Percentiles rank a stretch among this genome's conserved stretches.
Evolutionary conservation across 1,140 invertebrate genomes (phyloP).

Genomic region (Centruroides vittatus): DNA sequence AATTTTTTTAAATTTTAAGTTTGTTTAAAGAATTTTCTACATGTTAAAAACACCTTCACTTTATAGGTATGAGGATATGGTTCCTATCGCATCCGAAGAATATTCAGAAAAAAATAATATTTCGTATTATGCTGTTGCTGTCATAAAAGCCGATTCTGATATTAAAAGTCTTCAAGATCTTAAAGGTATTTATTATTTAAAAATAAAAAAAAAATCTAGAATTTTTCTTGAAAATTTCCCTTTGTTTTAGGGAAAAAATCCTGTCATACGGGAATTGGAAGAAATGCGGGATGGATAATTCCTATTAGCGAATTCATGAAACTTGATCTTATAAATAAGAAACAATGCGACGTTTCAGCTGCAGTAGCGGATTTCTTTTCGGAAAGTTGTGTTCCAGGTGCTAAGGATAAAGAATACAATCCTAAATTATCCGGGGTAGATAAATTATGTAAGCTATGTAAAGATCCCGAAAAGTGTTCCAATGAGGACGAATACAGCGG

Average conservation of each 20-base stretch:
- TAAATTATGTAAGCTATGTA: slow-evolving; percentile 14
- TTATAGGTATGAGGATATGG: too few relatives aligned
- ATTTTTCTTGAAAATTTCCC: too few relatives aligned
- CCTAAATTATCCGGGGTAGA: slow-evolving; percentile 6
- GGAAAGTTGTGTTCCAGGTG: slow-evolving; percentile 17
- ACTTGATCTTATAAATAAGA: slow-evolving; percentile 25
- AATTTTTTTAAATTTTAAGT: too few relatives aligned
- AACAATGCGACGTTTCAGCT: slow-evolving; percentile 38
- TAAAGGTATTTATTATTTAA: too few relatives aligned
- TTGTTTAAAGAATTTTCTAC: too few relatives aligned
- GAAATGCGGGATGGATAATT: slow-evolving; percentile 33
- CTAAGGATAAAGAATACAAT: slow-evolving; percentile 15
- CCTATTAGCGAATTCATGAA: slow-evolving; percentile 34
- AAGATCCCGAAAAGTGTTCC: slow-evolving; percentile 6
- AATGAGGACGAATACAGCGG: slow-evolving; percentile 43
- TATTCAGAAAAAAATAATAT: too few relatives aligned
- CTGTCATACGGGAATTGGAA: slow-evolving; percentile 36
- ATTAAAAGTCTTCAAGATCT: background rate
- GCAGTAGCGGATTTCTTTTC: slow-evolving; percentile 43
- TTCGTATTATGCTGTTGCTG: too few relatives aligned
- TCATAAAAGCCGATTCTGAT: too few relatives aligned
- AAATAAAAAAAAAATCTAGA: too few relatives aligned
- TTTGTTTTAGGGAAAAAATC: slow-evolving; percentile 39
- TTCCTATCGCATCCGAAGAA: too few relatives aligned
- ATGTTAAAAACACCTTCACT: too few relatives aligned